These are phyloP conservation scores for Iguana delicatissima DNA, from an alignment of 2,797 vertebrate species.

Conservation along the genomic window DNA sequence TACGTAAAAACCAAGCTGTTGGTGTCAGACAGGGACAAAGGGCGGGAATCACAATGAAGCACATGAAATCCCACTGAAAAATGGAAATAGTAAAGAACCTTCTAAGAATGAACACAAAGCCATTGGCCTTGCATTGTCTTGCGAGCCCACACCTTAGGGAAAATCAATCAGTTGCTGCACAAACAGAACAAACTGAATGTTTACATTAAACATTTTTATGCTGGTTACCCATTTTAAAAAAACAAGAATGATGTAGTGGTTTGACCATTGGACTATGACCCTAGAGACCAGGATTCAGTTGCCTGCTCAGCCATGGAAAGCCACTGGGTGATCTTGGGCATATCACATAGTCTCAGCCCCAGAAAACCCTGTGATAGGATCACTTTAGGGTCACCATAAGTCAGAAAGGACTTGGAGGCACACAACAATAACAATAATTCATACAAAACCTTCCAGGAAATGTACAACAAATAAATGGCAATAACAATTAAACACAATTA, in stretches of 20 bases:
- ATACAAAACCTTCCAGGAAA: background rate
- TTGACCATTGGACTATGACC: too few species aligned
- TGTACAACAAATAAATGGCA: background rate
- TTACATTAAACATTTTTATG: background rate
- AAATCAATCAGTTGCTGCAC: background rate
- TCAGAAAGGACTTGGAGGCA: too few species aligned
- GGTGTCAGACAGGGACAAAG: conserved; percentile 40
- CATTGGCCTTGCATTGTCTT: background rate
- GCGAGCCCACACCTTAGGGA: background rate
- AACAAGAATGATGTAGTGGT: too few species aligned
- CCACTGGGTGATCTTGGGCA: too few species aligned
- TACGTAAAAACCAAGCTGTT: conserved; percentile 45
- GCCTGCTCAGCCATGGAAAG: too few species aligned
- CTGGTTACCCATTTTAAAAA: background rate
- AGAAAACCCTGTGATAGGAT: too few species aligned
- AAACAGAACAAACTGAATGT: background rate
- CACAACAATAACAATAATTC: too few species aligned
- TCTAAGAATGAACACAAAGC: background rate
- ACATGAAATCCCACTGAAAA: background rate
- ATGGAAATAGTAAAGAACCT: background rate
- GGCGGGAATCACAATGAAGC: background rate
- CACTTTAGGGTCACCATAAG: too few species aligned
- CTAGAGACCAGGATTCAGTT: too few species aligned
- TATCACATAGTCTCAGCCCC: too few species aligned
- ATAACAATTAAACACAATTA: background rate